These are phyloP conservation scores for Platalea minor DNA, from an alignment of 2,797 vertebrate genomes.

Conservation along the genomic window DNA sequence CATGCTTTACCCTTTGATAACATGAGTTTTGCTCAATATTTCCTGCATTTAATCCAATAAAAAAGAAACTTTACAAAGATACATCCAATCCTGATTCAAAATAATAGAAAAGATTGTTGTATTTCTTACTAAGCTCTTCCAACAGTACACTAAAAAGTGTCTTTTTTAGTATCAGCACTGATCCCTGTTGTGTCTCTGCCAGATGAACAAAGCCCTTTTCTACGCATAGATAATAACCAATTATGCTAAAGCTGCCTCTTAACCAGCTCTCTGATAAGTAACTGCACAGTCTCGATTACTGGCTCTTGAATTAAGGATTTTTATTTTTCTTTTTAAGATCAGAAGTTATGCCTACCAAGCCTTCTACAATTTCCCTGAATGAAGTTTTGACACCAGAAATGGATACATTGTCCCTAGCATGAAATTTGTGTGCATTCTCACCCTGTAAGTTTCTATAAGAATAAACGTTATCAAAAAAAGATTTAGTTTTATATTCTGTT, in stretches of 20 bases:
- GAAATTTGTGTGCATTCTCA: background rate
- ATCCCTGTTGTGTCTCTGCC: background rate
- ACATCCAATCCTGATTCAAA: background rate
- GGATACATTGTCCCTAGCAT: background rate
- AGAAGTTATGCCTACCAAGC: background rate
- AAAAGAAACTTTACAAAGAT: background rate
- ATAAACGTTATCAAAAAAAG: background rate
- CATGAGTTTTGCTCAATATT: fast-evolving
- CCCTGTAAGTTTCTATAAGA: background rate
- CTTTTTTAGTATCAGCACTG: background rate
- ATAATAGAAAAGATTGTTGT: background rate
- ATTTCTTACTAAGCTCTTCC: background rate
- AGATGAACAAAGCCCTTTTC: background rate
- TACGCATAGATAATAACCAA: background rate
- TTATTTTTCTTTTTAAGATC: background rate
- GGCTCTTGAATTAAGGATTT: background rate
- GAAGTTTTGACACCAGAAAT: background rate
- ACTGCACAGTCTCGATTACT: background rate
- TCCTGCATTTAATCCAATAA: background rate
- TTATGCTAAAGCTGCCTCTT: background rate
- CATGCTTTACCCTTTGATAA: background rate
- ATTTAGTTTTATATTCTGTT: background rate
- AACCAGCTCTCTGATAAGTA: background rate
- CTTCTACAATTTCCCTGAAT: background rate
- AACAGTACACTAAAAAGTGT: background rate